Base-by-base conservation (phyloP, 2,113 vertebrate genomes). In the Phalacrocorax carbo region DNA sequence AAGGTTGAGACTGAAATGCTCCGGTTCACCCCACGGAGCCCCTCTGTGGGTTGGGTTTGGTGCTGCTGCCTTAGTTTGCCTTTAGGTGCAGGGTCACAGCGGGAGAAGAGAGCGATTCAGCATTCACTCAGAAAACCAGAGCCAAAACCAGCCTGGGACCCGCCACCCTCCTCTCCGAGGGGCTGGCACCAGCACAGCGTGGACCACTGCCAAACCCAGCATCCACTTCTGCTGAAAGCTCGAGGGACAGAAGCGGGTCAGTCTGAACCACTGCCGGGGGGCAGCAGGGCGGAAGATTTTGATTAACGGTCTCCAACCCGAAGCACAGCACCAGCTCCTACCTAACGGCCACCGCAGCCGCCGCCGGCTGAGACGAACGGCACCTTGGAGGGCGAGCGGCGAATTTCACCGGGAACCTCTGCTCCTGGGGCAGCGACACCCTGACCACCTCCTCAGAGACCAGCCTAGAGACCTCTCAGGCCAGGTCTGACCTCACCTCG, bases 361-460 rank as follows among this genome's bases (percentile, higher is more conserved):
- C 62, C 26, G 2, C 16, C 14, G 34, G 44, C 40, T 3, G 13
- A 61, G 72, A 36, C 0, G 2, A 30, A 23, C 1, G 0, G 19
- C 49, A 51, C 25, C 52, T 15, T 3, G 27, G 54, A 64, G 21
- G 26, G 34, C 1, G 8, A 86, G 71, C 38, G 55, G 80, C 3
- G 1, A n/a, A 38, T 25, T 17, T 36, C 65, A 51, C 48, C 0
- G 0, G 51, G 15, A 79, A 25, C 10, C 52, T 60, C 75, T 2
- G 8, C 65, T 60, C 60, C 55, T 7, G 46, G 49, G 38, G 54
- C 64, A 72, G 27, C 4, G 7, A 20, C 2, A 2, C 14, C 46
- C 40, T 7, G 8, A 18, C 29, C 27, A 3, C 10, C 7, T 15
- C 52, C 58, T 21, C 16, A 1, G 30, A 86, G 19, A 46, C 4